Evolutionary conservation across 2,888 invertebrate genomes (phyloP), one percentile per base, ranked within the genome.

Genomic region (Leucophora obtusa): DNA sequence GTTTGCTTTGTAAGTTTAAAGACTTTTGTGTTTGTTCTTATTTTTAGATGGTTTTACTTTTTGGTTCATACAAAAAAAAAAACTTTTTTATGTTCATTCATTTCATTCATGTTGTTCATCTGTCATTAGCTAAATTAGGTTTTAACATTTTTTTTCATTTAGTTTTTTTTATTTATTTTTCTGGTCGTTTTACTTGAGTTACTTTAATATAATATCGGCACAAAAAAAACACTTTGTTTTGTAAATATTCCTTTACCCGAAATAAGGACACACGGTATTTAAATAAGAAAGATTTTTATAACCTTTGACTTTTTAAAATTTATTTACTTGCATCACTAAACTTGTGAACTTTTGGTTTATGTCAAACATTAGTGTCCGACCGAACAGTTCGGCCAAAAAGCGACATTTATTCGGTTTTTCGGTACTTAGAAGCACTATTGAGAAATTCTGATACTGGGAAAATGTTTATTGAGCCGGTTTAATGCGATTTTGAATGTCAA

Each of bases 121-220:
- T 81, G 80, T 77, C 80, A 81, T 81, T 81, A 81, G 76, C 80
- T 73, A 77, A 81, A 81, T 81, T 77, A 81, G 80, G 77, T 81
- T 77, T 77, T 73, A 73, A 77, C 72, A 73, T 77, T 65, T 17
- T 38, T n/a, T 14, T 63, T 53, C 58, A 58, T 47, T 54, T 15
- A 62, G 5, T 51, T 35, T 76, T 38, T 66, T 38, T 11, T 38
- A 14, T 38, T 38, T 38, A 38, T 38, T 38, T 38, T 38, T 10
- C 38, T 38, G 38, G 38, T 38, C 38, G 10, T 38, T 38, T 38
- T 38, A 14, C 38, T 38, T 38, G 38, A 38, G 11, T 38, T 11
- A 38, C 10, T 38, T 38, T 38, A 38, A 38, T 38, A 38, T 38
- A 11, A 10, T 4, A 11, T 11, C 28, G 28, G 6, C 28, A 28